phyloP scores from a whole-genome alignment of 92 coral and sea anemone species.

The Micromussa lordhowensis region DNA sequence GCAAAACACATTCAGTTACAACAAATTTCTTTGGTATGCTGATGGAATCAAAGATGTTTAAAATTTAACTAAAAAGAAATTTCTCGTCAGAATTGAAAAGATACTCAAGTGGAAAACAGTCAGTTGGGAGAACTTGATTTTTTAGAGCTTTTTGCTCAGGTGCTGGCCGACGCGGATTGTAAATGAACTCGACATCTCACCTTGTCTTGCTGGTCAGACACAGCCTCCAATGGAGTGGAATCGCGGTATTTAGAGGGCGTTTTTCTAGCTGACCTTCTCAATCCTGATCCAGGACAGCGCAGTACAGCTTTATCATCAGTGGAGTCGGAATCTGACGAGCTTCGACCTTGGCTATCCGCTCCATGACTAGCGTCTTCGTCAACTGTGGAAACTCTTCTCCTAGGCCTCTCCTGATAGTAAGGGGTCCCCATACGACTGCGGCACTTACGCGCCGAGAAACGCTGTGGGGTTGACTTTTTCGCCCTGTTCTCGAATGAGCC shows the following conservation, averaged over 20 bases:
- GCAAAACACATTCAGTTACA: too few species aligned
- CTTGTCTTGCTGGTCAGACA: not conserved
- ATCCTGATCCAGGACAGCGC: conserved; percentile 19
- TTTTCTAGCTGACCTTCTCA: conserved; percentile 39
- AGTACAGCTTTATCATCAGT: not conserved
- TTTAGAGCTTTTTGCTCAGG: not conserved
- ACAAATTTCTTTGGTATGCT: not conserved
- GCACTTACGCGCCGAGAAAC: conserved; percentile 40
- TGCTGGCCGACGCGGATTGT: not conserved
- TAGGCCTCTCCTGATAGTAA: conserved; percentile 3
- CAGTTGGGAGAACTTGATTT: not conserved
- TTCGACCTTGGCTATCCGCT: conserved; percentile 2
- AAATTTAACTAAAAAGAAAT: not conserved
- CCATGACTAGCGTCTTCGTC: conserved; percentile 1
- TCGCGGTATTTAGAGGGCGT: conserved; percentile 52
- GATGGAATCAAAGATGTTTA: not conserved
- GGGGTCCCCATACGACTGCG: conserved; percentile 47
- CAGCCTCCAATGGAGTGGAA: not conserved
- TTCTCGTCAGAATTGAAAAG: too few species aligned
- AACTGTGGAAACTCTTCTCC: not conserved
- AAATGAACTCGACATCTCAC: not conserved
- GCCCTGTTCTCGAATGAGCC: not conserved
- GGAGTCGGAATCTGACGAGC: conserved; percentile 30
- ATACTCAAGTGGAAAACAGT: too few species aligned
- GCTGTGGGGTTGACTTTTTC: conserved; percentile 18